Base-by-base conservation (phyloP, 2,113 vertebrate genomes). In the Poicephalus gulielmi region DNA sequence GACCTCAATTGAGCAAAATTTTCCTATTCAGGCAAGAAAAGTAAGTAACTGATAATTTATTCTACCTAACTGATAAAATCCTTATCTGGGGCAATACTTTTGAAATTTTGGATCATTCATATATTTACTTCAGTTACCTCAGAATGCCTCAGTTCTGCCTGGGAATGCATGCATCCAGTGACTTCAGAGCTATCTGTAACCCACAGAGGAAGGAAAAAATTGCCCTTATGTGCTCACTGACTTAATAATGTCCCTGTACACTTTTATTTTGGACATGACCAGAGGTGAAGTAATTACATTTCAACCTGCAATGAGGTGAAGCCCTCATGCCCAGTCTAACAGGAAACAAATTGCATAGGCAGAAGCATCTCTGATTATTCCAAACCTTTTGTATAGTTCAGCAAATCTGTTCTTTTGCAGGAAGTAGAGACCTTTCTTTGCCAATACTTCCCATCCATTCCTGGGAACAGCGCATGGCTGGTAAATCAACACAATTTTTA, bases 401-500 rank as follows among this genome's bases (percentile, higher is more conserved):
- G 67, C 46, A 91, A 88, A 96, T 87, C 60, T 71, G 43, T 67
- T 94, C 74, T 71, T 94, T 53, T 78, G 33, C 75, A 94, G 86
- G 50, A 94, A 92, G 46, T 67, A 59, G 43, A 94, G 74, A 50
- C 37, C 22, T 84, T 88, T 46, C 84, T 80, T n/a, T 94, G 62
- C 73, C 88, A 95, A 13, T 30, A 27, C 63, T 90, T 78, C 43
- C 49, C 35, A 86, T 37, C 57, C 50, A 1, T 94, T 83, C 97
- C 87, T 5, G 41, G 85, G 71, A 97, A 92, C 57, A 78, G 55
- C 43, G 64, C 66, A 50, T 81, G 85, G 60, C 91, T 97, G 96
- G 86, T 97, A 98, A 98, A 98, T 97, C 94, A 95, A 93, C 60
- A 91, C 85, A 77, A 95, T 97, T 97, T 96, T 97, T 97, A 97